Base-by-base conservation (phyloP, 92 coral and sea anemone genomes). In the Ricordea florida region DNA sequence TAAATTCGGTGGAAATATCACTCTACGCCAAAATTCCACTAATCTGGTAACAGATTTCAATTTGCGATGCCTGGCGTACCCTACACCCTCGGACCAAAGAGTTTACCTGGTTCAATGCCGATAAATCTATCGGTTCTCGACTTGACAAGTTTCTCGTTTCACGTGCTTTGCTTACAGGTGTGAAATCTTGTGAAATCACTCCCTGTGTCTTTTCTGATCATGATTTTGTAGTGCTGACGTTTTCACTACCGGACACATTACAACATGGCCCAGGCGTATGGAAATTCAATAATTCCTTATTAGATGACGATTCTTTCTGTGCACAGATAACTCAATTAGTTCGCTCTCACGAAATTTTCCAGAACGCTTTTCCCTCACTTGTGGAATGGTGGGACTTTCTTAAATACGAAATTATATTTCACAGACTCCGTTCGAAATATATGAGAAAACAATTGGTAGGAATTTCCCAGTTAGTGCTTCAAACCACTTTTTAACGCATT, bases 1-100 rank as follows among this genome's bases (percentile, higher is more conserved):
- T 8, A 80, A 80, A 26, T 15, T 43, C 2, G 86, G 86, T 0
- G 86, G 86, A 1, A 55, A 55, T 28, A 10, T 45, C 6, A 45
- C 14, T 10, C 6, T 45, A 10, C 21, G 9, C 52, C 6, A 13
- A 13, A 25, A 45, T n/a, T n/a, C n/a, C n/a, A 10, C 52, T 9
- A 7, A 8, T 3, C 15, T 38, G 1, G 21, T 15, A 4, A 0
- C 46, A 2, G 3, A 11, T 9, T 35, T 43, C 13, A 33, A 60
- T 16, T 30, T 80, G 0, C n/a, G 79, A 70, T 67, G 52, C 49
- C 1, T 80, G 79, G 86, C 62, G 74, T 0, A 2, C 1, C 0
- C 5, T 3, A 11, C 53, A 66, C 8, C 45, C 24, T 4, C 33
- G 37, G 10, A 36, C 1, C 0, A 0, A 25, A 6, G n/a, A 15